A percentile compares a stretch with the other conserved stretches of the same genome.
Evolutionary conservation across 2,113 vertebrate genomes (phyloP).

Genomic region (Zosterops pallidus): DNA sequence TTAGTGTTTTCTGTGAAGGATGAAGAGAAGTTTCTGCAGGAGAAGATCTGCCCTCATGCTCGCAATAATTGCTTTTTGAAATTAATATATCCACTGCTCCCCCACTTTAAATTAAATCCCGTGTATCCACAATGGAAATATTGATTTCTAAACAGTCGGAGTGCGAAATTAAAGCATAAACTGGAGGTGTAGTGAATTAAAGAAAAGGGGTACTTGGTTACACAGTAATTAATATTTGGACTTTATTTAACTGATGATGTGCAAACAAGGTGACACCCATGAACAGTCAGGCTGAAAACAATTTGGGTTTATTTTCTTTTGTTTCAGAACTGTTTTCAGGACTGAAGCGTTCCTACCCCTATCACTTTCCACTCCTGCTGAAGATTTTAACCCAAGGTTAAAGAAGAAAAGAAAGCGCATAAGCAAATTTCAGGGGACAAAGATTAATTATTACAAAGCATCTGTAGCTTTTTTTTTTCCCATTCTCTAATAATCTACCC

Average conservation of each 20-base stretch:
- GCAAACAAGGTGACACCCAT: neutral
- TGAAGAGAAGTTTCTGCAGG: neutral
- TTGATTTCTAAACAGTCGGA: neutral
- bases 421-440: neutral
- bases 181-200: neutral
- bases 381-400: neutral
- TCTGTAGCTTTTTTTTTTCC: neutral
- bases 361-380: neutral
- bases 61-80: neutral
- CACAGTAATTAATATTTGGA: neutral
- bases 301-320: neutral
- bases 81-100: neutral
- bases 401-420: neutral
- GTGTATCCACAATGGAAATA: neutral
- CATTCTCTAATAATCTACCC: conserved; percentile 1
- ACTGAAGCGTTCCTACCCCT: neutral
- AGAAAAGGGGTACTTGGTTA: neutral
- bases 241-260: neutral
- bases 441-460: neutral
- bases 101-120: neutral
- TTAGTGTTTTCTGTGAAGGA: neutral
- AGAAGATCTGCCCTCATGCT: neutral
- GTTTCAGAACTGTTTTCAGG: neutral
- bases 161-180: neutral
- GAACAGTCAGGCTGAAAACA: neutral